Conservation (phyloP, 2,888 invertebrate genomes). For the Gortyna flavago region DNA sequence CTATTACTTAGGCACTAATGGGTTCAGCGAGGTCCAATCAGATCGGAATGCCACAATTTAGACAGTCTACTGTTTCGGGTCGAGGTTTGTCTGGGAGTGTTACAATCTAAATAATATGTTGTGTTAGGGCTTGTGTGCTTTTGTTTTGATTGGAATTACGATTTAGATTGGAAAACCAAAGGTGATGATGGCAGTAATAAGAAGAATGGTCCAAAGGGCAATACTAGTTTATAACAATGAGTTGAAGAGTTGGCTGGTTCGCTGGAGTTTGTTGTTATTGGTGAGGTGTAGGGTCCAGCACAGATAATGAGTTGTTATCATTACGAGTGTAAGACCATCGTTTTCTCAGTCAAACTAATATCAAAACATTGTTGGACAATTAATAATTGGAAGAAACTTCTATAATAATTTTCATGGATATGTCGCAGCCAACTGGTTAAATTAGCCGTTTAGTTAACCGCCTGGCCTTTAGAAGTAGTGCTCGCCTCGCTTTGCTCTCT, state of each 20-base stretch:
- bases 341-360: not conserved
- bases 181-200: too few species aligned
- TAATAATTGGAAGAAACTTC: not conserved
- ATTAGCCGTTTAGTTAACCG: too few species aligned
- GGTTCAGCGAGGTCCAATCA: slow-evolving; percentile 23
- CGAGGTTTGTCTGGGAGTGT: slow-evolving; percentile 29
- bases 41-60: slow-evolving; percentile 49
- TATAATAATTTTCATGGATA: not conserved
- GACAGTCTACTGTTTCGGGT: slow-evolving; percentile 19
- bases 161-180: not conserved
- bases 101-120: slow-evolving; percentile 33
- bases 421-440: too few species aligned
- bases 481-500: too few species aligned
- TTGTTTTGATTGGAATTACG: not conserved
- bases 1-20: slow-evolving; percentile 39
- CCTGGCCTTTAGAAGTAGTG: too few species aligned
- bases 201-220: too few species aligned
- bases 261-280: not conserved
- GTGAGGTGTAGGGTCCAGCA: not conserved
- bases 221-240: too few species aligned
- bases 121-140: too few species aligned
- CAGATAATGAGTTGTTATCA: not conserved
- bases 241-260: not conserved
- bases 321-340: not conserved
- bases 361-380: not conserved